phyloP scores from a whole-genome alignment of 2,797 vertebrate species.

The Platalea minor region DNA sequence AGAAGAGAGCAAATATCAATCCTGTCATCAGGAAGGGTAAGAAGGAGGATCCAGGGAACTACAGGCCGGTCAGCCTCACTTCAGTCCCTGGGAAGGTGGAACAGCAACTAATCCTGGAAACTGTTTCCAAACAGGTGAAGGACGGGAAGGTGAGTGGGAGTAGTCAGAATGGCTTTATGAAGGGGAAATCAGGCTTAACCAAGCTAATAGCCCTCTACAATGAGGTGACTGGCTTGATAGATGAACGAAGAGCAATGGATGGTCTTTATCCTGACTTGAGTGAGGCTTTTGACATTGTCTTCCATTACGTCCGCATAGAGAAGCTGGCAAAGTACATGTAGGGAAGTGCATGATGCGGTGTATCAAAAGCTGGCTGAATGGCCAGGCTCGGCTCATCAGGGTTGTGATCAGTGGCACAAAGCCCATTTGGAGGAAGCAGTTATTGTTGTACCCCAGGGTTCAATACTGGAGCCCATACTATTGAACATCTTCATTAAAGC shows the following conservation, averaged over 20 bases:
- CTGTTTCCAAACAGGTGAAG: fast-evolving
- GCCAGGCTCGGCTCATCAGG: fast-evolving
- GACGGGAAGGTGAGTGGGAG: background rate
- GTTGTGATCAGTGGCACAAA: background rate
- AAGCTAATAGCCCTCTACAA: background rate
- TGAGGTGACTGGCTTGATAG: background rate
- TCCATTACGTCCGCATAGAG: background rate
- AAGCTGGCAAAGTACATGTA: background rate
- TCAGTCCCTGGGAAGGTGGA: background rate
- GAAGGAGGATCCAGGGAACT: background rate
- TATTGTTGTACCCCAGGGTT: background rate
- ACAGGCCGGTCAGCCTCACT: background rate
- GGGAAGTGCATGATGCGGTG: background rate
- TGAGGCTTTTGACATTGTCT: background rate
- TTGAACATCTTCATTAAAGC: background rate
- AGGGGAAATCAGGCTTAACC: background rate
- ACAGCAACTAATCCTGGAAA: background rate
- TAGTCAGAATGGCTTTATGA: background rate
- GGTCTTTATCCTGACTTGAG: background rate
- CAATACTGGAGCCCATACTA: fast-evolving
- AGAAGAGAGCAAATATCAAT: background rate
- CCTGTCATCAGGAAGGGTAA: background rate
- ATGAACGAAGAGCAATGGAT: background rate
- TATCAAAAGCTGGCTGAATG: background rate
- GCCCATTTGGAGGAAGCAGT: background rate